Base-by-base conservation (phyloP, 2,888 invertebrate species). In the Heteromyza rotundicornis region DNA sequence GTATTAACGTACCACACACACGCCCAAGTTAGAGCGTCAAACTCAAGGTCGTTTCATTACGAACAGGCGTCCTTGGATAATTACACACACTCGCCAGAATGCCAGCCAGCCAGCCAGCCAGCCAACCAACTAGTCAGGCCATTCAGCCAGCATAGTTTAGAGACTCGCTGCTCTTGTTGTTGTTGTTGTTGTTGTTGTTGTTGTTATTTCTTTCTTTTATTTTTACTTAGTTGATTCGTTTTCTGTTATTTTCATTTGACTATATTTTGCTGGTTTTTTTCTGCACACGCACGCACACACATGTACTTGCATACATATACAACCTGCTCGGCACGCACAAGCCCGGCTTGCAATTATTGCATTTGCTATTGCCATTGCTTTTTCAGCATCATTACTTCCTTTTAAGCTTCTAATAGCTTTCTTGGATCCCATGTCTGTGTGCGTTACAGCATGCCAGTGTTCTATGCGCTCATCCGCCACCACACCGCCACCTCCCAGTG, bases 1-100 rank as follows among this genome's bases (percentile, higher is more conserved):
- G 20, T 14, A 20, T 20, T 47, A 2, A 47, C 47, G 20, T 64
- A 62, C 54, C 58, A 23, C 47, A 40, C 35, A 54, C 64, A 19
- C 54, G 3, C 32, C 35, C 20, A 32, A 16, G 32, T 35, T 16
- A 60, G 59, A 67, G 72, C 65, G 63, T 63, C 63, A 59, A 63
- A 76, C 73, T 76, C 78, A 76, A 76, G 75, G 75, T 77, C 75
- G 78, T 76, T 76, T 72, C 75, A 73, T 76, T 76, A 77, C 74
- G 70, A 71, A 72, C 70, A 75, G 69, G 75, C 75, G 75, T 76
- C 75, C 75, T 76, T 76, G 75, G 78, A 75, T 76, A 76, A 76
- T 76, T 76, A 76, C 75, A 76, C n/a, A n/a, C 75, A 47, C 47
- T 19, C 47, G 47, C 47, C 20, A n/a, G 10, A 14, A n/a, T n/a